Evolutionary conservation across 2,888 invertebrate genomes (phyloP), one percentile per base, ranked within the genome.

Genomic region (Chouioia cunea): DNA sequence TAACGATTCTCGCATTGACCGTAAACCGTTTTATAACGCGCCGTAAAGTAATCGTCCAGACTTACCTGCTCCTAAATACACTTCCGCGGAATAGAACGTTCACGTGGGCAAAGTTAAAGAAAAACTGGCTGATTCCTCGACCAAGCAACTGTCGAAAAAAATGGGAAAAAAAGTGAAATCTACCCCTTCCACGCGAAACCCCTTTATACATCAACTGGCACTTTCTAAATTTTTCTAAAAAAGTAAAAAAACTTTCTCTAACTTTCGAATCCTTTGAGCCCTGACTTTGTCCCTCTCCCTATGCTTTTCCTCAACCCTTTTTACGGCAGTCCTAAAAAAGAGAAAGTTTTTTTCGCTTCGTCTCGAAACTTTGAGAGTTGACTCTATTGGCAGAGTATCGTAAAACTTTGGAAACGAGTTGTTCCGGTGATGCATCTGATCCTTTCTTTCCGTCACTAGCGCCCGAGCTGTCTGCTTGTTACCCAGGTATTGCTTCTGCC

Each of bases 161-260:
- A 54, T 36, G 59, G 57, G 65, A 57, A 73, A 78, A 77, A 81
- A 81, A 81, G 81, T 79, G 80, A 83, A 82, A 82, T 78, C 75
- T 76, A 71, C 75, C 80, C 82, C 78, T 79, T 77, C 81, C 20
- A 23, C 46, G 22, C 20, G 46, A n/a, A 73, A 77, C 75, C 77
- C 78, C 76, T 77, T 74, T 72, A 53, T n/a, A 8, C n/a, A n/a
- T n/a, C 12, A 44, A 27, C 15, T 6, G 8, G 18, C 43, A 50
- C 74, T 71, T 71, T 71, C 71, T 65, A 71, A 73, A 62, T 65
- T 68, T 53, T 65, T 67, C 79, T 80, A 14, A 58, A 66, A 71
- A 59, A 15, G 6, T 36, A 57, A 8, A 43, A 14, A 53, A 64
- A 70, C 59, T 58, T 36, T 36, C 36, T 10, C 36, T 6, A 36